Base-by-base conservation (phyloP, 2,888 invertebrate species). In the Toxonevra muliebris region DNA sequence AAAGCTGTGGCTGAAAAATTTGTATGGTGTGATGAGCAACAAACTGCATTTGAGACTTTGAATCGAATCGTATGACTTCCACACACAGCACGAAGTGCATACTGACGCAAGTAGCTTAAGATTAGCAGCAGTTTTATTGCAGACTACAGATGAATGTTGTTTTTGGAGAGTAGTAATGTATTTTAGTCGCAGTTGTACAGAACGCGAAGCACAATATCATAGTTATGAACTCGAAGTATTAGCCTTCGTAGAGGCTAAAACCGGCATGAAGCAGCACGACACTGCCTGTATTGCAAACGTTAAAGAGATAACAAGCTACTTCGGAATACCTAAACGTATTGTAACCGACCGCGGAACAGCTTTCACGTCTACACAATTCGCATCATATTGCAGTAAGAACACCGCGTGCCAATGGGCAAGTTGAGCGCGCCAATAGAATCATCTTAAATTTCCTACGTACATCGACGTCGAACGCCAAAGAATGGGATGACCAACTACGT, bases 271-370 rank as follows among this genome's bases (percentile, higher is more conserved):
- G n/a, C 2, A 71, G 70, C 1, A 71, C 64, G 50, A 72, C 72
- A 12, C 17, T 17, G 10, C 62, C 61, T 1, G 74, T 75, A 3
- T 43, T 75, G 11, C 62, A 65, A 9, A 53, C 64, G 0, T 20
- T 75, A 41, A 69, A 68, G 71, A 75, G 9, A n/a, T 75, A 3
- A n/a, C n/a, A n/a, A n/a, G n/a, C n/a, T n/a, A 73, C 69, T 78
- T 76, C 64, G 77, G 77, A 1, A 71, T 71, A 13, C 77, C 78
- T 8, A 66, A 60, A 19, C 55, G 69, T 9, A 72, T 80, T 1
- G 71, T 78, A n/a, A 73, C 72, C 1, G 77, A 79, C 69, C 64
- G 76, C 40, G 77, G 65, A 17, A 71, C 68, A 0, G 57, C 66
- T 3, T 66, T 45, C 41, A 64, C 69, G 10, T 66, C 65, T 0